Conservation (phyloP, 2,888 invertebrate genomes). For the Cheilosia grossa region DNA sequence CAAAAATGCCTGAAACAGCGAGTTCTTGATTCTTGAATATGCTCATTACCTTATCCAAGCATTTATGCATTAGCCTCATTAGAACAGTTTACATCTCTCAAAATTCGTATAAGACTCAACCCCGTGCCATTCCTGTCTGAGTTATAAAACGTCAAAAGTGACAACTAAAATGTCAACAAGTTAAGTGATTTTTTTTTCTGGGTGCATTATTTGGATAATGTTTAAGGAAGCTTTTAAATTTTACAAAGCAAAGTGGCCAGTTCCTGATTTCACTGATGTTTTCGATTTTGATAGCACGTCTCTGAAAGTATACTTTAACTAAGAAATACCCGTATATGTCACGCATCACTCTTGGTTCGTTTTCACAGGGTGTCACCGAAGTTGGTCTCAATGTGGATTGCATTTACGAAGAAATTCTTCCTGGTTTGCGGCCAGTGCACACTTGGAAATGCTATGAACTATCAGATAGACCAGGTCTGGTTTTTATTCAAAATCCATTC, state of each 20-base stretch:
- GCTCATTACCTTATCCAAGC: too few species aligned
- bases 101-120: neutral
- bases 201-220: slow-evolving; percentile 76
- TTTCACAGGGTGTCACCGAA: slow-evolving; percentile 48
- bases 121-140: slow-evolving; percentile 19
- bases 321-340: slow-evolving; percentile 3
- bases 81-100: too few species aligned
- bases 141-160: slow-evolving; percentile 38
- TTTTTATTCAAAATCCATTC: slow-evolving; percentile 93
- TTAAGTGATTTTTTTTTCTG: slow-evolving; percentile 1
- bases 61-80: too few species aligned
- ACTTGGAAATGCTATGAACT: slow-evolving; percentile 88
- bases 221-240: slow-evolving; percentile 91
- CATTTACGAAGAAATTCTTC: slow-evolving; percentile 43
- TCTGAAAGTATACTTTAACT: slow-evolving; percentile 54
- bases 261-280: slow-evolving; percentile 87
- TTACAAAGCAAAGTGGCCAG: slow-evolving; percentile 88
- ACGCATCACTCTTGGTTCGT: neutral
- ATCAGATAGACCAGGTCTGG: slow-evolving; percentile 87
- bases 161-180: slow-evolving; percentile 47
- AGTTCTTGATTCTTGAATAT: too few species aligned
- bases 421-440: slow-evolving; percentile 79
- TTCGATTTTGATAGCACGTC: slow-evolving; percentile 84
- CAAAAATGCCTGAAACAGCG: too few species aligned
- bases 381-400: slow-evolving; percentile 36